Evolutionary conservation across 2,797 vertebrate species (phyloP), one percentile per base, ranked within the genome.

Genomic region (Capromys pilorides): DNA sequence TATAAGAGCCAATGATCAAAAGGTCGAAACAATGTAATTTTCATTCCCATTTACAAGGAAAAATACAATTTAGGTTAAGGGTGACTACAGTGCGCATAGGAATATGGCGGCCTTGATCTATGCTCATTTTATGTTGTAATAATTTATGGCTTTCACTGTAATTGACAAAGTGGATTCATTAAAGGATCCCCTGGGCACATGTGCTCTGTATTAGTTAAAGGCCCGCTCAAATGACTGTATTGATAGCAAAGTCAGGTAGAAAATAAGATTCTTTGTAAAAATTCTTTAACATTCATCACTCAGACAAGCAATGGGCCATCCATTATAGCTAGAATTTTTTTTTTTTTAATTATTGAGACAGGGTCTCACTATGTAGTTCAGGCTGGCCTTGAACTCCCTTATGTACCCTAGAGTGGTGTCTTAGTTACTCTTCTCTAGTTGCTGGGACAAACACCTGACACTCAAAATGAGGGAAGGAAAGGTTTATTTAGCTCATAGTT

Each of bases 151-250:
- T 95, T 95, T 95, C 82, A 88, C 71, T 92, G 45, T 81, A 88
- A 94, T 95, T 64, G 86, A 95, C 83, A 91, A 90, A 97, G 95
- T 94, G 85, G 64, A 94, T 87, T 94, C 80, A 91, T 92, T 96
- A 91, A 31, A 90, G 10, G 39, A 83, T 49, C 75, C 89, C 90
- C 80, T 90, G 51, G 94, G 62, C 62, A 94, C 71, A 71, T 93
- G 84, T 90, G 73, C 51, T 95, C 71, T 94, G 79, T 62, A 71
- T 96, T 95, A 88, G 82, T 94, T 93, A 95, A 91, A 91, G 81
- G 39, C 9, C 14, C 81, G 78, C 96, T 93, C 71, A 86, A 94
- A 97, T 94, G 86, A 88, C 91, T 85, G 41, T 59, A 92, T 24
- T 92, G 71, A 94, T 45, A 91, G 49, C 49, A 92, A 92, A 96